These are phyloP conservation scores for Cyphomyrus plagiostoma DNA, from an alignment of 2,113 vertebrate species.

Conservation along the genomic window DNA sequence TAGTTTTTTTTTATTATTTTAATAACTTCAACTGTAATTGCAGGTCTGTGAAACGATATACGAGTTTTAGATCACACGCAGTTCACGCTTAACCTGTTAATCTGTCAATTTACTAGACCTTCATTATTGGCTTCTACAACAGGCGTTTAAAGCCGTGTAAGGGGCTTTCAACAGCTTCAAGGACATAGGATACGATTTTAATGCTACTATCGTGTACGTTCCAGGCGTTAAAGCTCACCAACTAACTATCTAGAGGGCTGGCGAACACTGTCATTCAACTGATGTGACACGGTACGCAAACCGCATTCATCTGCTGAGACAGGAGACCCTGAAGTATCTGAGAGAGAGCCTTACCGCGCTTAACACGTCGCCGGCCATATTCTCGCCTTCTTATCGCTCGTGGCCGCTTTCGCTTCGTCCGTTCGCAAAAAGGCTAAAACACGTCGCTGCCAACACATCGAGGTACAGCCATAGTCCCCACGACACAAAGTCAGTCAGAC, in stretches of 20 bases:
- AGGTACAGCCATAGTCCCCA: neutral
- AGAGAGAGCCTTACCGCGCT: constrained; percentile 46
- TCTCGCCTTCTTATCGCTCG: neutral
- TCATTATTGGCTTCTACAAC: neutral
- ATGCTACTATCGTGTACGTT: neutral
- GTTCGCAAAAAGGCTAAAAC: neutral
- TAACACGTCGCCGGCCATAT: constrained; percentile 47
- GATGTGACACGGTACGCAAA: neutral
- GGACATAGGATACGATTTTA: neutral
- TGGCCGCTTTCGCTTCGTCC: neutral
- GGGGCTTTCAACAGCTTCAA: neutral
- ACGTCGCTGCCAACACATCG: neutral
- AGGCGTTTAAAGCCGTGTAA: neutral
- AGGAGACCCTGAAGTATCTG: neutral
- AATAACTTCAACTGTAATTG: neutral
- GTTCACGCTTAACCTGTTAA: neutral
- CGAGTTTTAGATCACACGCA: neutral
- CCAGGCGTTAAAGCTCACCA: neutral
- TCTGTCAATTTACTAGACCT: neutral
- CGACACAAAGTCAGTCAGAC: neutral
- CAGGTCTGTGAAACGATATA: neutral
- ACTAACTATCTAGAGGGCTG: neutral
- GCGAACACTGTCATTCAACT: neutral
- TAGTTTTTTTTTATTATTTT: neutral
- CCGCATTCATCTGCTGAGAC: neutral